Base-by-base conservation (phyloP, 2,113 vertebrate genomes). In the Murina feae region DNA sequence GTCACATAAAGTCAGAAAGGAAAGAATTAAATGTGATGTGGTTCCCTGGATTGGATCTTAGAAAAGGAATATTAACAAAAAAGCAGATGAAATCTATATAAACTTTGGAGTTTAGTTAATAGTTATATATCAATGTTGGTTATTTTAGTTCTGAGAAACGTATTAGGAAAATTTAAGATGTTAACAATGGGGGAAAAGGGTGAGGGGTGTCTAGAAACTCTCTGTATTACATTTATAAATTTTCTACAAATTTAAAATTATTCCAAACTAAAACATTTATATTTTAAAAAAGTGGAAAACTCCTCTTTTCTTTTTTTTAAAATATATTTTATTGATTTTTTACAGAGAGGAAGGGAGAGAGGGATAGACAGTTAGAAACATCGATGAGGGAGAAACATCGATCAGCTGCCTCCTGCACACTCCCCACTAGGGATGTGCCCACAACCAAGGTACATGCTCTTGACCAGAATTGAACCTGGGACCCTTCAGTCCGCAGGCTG, bases 81-180 rank as follows among this genome's bases (percentile, higher is more conserved):
- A 69, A 69, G 11, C 13, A 74, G 23, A 66, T 72, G 21, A 74
- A 53, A 63, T 83, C 13, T 75, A 20, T 30, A 32, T 30, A 53
- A 89, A 87, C 17, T 72, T 49, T 94, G n/a, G 10, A 55, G 30
- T 60, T 89, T 47, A 28, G 2, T 86, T 83, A n/a, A 65, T 23
- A 21, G 1, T 25, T 51, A 90, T n/a, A 1, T 25, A 17, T 1
- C 6, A 35, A 10, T 60, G 1, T 35, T 30, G 5, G 11, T 37
- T 65, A 44, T 51, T 76, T 78, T 44, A n/a, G 3, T 53, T 82
- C 86, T 28, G 20, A 91, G 13, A 81, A 71, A 89, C 35, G 4
- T 23, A 39, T 13, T 53, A 12, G 66, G 2, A 18, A 87, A 86
- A 69, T 49, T 12, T 72, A 42, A 90, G n/a, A 66, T 51, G 35